These are phyloP conservation scores for Panulirus ornatus DNA, from an alignment of 1,140 invertebrate species.

Conservation along the genomic window DNA sequence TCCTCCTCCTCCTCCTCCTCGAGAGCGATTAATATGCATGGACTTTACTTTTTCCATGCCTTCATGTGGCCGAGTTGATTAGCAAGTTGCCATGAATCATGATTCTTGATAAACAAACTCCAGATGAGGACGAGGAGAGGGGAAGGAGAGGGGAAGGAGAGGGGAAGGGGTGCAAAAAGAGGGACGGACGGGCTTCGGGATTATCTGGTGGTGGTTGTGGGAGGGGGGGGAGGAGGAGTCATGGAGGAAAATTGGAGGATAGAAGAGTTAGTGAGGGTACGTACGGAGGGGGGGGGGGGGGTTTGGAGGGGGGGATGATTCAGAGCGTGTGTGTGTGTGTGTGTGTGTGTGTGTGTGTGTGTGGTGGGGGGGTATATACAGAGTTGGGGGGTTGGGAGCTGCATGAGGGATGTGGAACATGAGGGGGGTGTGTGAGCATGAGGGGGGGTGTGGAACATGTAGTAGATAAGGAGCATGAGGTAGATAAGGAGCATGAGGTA, in stretches of 20 bases:
- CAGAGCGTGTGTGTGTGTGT: not conserved
- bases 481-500: too few species aligned
- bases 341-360: not conserved
- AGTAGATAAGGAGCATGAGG: too few species aligned
- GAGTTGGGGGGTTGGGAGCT: too few species aligned
- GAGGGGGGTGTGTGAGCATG: too few species aligned
- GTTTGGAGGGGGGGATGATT: not conserved
- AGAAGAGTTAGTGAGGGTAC: not conserved
- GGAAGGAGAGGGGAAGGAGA: not conserved
- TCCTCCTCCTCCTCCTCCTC: too few species aligned
- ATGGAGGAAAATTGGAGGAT: not conserved
- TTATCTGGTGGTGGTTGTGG: too few species aligned
- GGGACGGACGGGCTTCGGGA: not conserved
- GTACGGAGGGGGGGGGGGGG: not conserved
- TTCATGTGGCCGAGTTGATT: not conserved
- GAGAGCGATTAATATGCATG: not conserved
- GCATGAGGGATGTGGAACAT: too few species aligned
- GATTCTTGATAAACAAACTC: not conserved
- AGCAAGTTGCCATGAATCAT: not conserved
- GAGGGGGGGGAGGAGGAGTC: not conserved
- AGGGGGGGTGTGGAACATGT: too few species aligned
- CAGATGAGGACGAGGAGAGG: not conserved
- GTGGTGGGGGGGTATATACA: not conserved
- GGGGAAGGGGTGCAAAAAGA: not conserved
- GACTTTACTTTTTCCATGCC: not conserved